Base-by-base conservation (phyloP, 2,888 invertebrate genomes). In the Rhingia campestris region DNA sequence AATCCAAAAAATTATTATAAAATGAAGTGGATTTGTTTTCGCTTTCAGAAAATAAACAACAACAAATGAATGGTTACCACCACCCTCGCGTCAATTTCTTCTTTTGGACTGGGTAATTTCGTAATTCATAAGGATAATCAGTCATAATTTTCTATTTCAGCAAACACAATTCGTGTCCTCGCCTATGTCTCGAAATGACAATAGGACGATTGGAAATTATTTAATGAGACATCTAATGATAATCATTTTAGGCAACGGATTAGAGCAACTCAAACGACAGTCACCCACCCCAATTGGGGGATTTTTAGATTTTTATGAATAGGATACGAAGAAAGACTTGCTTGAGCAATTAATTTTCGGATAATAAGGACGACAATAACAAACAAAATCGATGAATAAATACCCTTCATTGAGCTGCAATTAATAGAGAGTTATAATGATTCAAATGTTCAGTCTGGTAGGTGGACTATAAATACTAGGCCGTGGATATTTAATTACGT, bases 191-290 rank as follows among this genome's bases (percentile, higher is more conserved):
- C 22, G 39, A 59, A 35, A 66, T 59, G 75, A 76, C 81, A 81
- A 81, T 79, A 47, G 69, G 45, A 69, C 79, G 77, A 74, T 82
- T 74, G 69, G 73, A 74, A 79, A 82, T 82, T 79, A 82, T 82
- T 82, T 82, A 77, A 82, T 82, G 82, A 79, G 79, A 82, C 82
- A 79, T 82, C 73, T 82, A 79, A 82, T 79, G 82, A 73, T 74
- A 82, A 79, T 73, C 73, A 82, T 82, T 79, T 82, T 79, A 58
- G 77, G 77, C 73, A 64, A 56, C 69, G 73, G 77, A 82, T 82
- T 82, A 82, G 77, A 82, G 77, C 41, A 45, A 22, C 56, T 58
- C 39, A 58, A 82, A 77, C 67, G 77, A 82, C 73, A 79, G 73
- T 69, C 61, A 67, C 63, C 77, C 79, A 79, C 79, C 73, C 35